Conservation (phyloP, 2,888 invertebrate species). For the Calameuta pallipes region DNA sequence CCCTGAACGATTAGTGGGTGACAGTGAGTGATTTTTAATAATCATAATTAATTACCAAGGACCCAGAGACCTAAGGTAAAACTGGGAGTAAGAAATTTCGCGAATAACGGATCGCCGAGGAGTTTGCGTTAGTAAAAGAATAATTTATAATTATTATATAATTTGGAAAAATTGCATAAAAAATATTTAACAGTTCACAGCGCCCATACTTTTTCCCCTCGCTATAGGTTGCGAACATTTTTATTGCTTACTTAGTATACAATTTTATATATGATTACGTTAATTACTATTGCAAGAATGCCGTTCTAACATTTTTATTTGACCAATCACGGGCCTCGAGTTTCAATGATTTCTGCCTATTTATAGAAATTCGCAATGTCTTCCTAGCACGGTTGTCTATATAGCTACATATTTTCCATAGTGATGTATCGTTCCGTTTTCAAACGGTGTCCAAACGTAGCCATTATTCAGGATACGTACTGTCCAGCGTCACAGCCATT, state of each 20-base stretch:
- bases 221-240: not conserved
- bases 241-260: not conserved
- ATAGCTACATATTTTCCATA: not conserved
- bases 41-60: not conserved
- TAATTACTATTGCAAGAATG: not conserved
- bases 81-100: not conserved
- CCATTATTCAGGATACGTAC: not conserved
- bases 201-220: not conserved
- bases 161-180: not conserved
- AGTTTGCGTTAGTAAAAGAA: not conserved
- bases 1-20: not conserved
- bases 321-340: not conserved
- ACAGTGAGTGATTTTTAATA: not conserved
- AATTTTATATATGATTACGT: not conserved
- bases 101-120: not conserved
- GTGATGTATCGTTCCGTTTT: not conserved
- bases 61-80: not conserved
- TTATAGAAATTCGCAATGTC: not conserved
- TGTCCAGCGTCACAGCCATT: not conserved
- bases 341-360: not conserved
- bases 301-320: not conserved
- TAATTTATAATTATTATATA: not conserved
- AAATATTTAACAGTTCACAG: not conserved
- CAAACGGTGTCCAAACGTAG: not conserved
- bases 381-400: not conserved